Base-by-base conservation (phyloP, 2,113 vertebrate genomes). In the Meriones unguiculatus region DNA sequence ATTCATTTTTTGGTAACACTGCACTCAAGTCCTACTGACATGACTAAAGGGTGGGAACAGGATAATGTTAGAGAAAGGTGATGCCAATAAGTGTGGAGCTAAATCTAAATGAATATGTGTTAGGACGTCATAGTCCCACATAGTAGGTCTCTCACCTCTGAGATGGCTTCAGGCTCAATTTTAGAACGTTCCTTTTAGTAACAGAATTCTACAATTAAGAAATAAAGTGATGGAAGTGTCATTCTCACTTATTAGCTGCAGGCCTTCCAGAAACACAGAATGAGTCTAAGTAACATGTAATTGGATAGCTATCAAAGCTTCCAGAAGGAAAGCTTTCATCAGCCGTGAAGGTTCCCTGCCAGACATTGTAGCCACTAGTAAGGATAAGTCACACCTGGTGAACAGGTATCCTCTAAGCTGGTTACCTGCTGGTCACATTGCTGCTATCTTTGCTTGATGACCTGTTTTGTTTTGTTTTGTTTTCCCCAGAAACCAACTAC, bases 191-290 rank as follows among this genome's bases (percentile, higher is more conserved):
- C 0, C 46, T 93, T 70, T 87, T 67, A 89, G 50, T 54, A 28
- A 82, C 2, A 87, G 7, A 46, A 87, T 76, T 76, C n/a, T 87
- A 62, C 57, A 90, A 70, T 5, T 80, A 59, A 95, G 90, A 92
- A 90, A 81, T 50, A 92, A 77, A 82, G 57, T 75, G 82, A 70
- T 67, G 7, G 59, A 73, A 92, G 18, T 22, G 11, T 13, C n/a
- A 25, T 87, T 54, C 14, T 82, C 7, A 28, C 65, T 72, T 54
- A 15, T n/a, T 78, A 86, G 78, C 65, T 87, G 12, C 35, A 1
- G 82, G 70, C 15, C 15, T 70, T 93, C 41, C n/a, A n/a, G 75
- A 38, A 90, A 54, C 54, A 65, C 54, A n/a, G 18, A 86, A 20
- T 38, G 52, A 57, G 69, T 84, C 72, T 69, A 75, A 73, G 62